Evolutionary conservation across 2,888 invertebrate species (phyloP).

Genomic region (Pantelozetes paolii): DNA sequence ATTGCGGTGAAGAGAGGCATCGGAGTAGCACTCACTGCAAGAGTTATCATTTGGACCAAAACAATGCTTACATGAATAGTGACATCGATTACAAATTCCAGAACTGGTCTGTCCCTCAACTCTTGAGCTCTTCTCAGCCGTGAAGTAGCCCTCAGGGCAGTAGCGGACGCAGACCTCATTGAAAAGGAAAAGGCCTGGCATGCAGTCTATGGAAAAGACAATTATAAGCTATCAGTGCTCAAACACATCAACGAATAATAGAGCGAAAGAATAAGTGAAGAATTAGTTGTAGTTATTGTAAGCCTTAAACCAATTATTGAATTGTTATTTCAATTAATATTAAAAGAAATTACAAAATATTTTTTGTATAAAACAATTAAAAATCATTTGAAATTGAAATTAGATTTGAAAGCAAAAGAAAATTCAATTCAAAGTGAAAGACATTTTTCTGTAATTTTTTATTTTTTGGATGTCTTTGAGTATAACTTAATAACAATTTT

Average conservation of each 20-base stretch:
- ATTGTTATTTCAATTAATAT: too few relatives aligned
- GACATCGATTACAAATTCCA: constrained; percentile 24
- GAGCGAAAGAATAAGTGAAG: too few relatives aligned
- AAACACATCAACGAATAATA: not conserved
- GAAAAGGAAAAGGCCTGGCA: constrained; percentile 60
- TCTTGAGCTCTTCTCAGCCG: not conserved
- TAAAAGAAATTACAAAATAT: too few relatives aligned
- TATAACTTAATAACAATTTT: not conserved
- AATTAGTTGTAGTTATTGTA: too few relatives aligned
- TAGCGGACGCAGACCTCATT: constrained; percentile 60
- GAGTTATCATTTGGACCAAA: constrained; percentile 18
- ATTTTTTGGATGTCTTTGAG: not conserved
- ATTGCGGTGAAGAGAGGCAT: constrained; percentile 37
- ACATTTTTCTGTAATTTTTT: not conserved
- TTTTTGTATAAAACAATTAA: too few relatives aligned
- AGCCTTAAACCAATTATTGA: too few relatives aligned
- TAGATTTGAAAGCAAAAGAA: too few relatives aligned
- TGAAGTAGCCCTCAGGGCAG: constrained; percentile 56
- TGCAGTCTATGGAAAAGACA: constrained; percentile 61
- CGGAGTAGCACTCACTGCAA: constrained; percentile 40
- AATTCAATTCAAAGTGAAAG: not conserved
- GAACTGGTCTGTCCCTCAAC: not conserved
- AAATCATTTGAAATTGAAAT: too few relatives aligned
- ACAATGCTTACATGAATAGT: constrained; percentile 32
- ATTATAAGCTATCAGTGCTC: not conserved